These are phyloP conservation scores for Microplitis demolitor DNA, from an alignment of 1,140 invertebrate genomes.

Conservation along the genomic window DNA sequence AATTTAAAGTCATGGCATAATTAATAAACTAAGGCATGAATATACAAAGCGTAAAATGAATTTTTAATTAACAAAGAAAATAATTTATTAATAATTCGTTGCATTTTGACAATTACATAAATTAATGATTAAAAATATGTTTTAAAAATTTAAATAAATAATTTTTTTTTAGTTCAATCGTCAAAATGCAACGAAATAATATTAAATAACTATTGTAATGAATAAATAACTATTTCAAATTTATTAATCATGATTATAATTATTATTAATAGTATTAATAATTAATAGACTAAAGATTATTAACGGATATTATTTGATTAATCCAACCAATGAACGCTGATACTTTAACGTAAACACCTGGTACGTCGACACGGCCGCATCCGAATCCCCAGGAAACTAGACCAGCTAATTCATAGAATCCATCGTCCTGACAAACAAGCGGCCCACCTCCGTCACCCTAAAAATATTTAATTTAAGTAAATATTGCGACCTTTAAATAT, in stretches of 20 bases:
- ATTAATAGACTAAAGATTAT: constrained; percentile 72
- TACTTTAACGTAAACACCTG: constrained; percentile 93
- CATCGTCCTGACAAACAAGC: constrained; percentile 88
- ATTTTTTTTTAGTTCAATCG: neutral
- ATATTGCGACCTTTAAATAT: no score
- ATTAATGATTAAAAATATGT: no score
- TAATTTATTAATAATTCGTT: no score
- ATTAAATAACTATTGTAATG: neutral
- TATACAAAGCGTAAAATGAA: no score
- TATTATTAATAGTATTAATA: neutral
- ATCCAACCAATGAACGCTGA: constrained; percentile 95
- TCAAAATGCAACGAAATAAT: constrained; percentile 31
- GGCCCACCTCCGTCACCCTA: constrained; percentile 92
- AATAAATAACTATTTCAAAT: no score
- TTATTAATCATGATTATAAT: no score
- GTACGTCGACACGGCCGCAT: constrained; percentile 85
- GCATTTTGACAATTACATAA: no score
- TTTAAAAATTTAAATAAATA: no score
- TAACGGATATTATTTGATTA: constrained; percentile 95
- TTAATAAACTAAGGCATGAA: no score
- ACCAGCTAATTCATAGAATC: constrained; percentile 89
- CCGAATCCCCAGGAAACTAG: constrained; percentile 93
- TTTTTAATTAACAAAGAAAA: no score
- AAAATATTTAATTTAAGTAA: constrained; percentile 33
- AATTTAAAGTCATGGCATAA: no score